Evolutionary conservation across 2,113 vertebrate species (phyloP).

Genomic region (Monarcha castaneiventris): DNA sequence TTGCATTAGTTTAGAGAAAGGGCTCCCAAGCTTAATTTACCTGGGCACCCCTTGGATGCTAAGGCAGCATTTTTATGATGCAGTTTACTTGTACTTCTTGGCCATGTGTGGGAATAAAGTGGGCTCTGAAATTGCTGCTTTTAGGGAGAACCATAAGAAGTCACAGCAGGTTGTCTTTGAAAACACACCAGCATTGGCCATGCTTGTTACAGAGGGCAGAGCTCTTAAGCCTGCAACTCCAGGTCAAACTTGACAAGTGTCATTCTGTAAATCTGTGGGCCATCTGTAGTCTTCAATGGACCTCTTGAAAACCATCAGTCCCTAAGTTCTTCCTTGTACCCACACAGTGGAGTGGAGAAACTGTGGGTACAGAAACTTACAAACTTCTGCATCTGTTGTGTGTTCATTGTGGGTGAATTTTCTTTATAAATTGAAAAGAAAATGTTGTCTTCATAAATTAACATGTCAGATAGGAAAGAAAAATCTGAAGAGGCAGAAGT

Average conservation of each 20-base stretch:
- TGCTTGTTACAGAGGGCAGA: not conserved
- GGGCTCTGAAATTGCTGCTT: not conserved
- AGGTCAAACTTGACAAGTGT: not conserved
- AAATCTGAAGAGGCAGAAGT: not conserved
- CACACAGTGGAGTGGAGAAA: not conserved
- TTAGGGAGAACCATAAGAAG: not conserved
- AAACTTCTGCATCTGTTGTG: not conserved
- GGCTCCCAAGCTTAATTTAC: not conserved
- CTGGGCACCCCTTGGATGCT: not conserved
- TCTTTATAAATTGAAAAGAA: not conserved
- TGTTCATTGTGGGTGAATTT: not conserved
- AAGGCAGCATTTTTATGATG: not conserved
- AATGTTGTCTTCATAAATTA: not conserved
- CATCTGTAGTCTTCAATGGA: not conserved
- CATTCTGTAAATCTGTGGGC: not conserved
- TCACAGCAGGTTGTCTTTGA: not conserved
- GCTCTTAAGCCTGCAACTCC: not conserved
- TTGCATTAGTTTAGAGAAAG: not conserved
- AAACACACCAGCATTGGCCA: not conserved
- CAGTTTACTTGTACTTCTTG: not conserved
- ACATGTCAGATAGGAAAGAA: not conserved
- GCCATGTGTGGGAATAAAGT: not conserved
- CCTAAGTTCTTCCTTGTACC: not conserved
- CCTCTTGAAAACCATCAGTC: not conserved
- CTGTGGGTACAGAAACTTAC: not conserved